Conservation (phyloP, 2,888 invertebrate species). For the Lasius platythorax region DNA sequence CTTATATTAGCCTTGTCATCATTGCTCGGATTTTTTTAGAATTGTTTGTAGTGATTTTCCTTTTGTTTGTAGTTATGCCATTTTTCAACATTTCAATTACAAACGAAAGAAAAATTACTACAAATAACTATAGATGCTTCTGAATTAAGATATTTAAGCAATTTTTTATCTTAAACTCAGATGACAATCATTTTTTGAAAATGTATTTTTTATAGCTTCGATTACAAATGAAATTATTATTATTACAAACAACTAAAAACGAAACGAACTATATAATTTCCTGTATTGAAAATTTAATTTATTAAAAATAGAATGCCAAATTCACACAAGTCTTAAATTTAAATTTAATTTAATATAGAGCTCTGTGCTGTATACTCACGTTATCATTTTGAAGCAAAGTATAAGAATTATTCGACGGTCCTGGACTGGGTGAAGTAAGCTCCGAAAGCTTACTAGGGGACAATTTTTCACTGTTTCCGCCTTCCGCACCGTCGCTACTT, state of each 20-base stretch:
- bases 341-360: background rate
- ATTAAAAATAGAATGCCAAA: background rate
- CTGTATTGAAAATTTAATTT: background rate
- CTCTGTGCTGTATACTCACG: constrained; percentile 75
- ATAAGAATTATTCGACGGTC: constrained; percentile 83
- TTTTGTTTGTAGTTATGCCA: no score
- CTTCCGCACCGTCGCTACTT: constrained; percentile 88
- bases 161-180: no score
- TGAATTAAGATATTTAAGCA: no score
- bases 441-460: constrained; percentile 83
- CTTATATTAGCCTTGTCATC: no score
- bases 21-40: no score
- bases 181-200: no score
- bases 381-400: constrained; percentile 82
- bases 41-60: no score
- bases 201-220: no score
- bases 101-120: no score
- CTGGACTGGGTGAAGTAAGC: constrained; percentile 83
- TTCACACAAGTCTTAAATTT: background rate
- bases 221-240: background rate
- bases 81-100: background rate
- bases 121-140: no score
- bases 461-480: constrained; percentile 83
- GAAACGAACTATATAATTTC: background rate
- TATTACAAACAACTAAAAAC: background rate